Evolutionary conservation across 2,888 invertebrate species (phyloP), one percentile per base, ranked within the genome.

Genomic region (Cryptus viduatorius): DNA sequence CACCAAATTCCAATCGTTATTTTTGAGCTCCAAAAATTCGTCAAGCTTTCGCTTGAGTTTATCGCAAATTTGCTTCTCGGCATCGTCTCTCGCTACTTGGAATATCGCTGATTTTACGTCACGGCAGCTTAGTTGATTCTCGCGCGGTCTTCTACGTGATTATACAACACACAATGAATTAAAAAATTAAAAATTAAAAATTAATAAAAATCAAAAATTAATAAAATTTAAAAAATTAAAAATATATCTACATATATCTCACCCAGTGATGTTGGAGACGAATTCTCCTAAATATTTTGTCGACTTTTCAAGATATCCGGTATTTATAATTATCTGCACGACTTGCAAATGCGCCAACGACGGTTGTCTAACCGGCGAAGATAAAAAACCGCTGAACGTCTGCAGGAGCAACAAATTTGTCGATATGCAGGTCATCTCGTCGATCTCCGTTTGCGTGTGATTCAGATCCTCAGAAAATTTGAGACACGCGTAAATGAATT

Each of bases 241-340:
- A 37, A 37, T 37, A 37, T 37, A 37, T 37, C 37, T 37, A 37
- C 37, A 77, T 48, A 79, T 81, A 61, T 72, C 64, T 88, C 89
- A 93, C 95, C 98, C 98, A 7, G 98, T 99, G 89, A 99, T 98
- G 92, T 98, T 98, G 72, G 98, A 97, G 80, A 99, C 98, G 92
- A 98, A 99, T 93, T 98, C 98, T 94, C 99, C 99, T 59, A 99
- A 94, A 93, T 97, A 98, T n/a, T 97, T 96, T 8, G 99, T 98
- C 0, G 99, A 98, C 90, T 98, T 97, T 93, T 99, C 99, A 88
- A 99, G 94, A 93, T 99, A 99, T 86, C 98, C 98, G 4, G 99
- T 99, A 94, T 99, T 99, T 80, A 99, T 98, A 48, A 99, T 99
- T 85, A 99, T 98, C 95, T 99, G 98, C 88, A 98, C 97, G 61